A percentile compares a stretch with the other conserved stretches of the same genome.
These are phyloP conservation scores for Melanotaenia pygmaea DNA, from an alignment of 2,797 vertebrate species.

Conservation along the genomic window DNA sequence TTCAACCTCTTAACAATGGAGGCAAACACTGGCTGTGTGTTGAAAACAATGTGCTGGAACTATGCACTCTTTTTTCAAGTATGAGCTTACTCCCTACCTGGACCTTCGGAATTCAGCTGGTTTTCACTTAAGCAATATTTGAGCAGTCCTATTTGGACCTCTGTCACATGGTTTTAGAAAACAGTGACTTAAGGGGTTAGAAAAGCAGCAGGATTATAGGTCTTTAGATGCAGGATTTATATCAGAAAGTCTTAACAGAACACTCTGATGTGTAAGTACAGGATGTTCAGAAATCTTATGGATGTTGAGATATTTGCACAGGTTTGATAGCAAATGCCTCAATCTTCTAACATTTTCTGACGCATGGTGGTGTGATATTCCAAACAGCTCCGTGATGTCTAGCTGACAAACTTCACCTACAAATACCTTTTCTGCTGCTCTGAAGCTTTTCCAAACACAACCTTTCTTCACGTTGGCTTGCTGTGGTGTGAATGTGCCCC, in stretches of 20 bases:
- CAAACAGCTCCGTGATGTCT: constrained; percentile 46
- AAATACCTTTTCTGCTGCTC: constrained; percentile 4
- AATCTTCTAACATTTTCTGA: constrained; percentile 20
- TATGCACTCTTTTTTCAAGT: constrained; percentile 21
- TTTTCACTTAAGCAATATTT: constrained; percentile 21
- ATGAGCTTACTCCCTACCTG: constrained; percentile 3
- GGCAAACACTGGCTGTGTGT: not conserved
- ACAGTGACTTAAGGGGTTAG: not conserved
- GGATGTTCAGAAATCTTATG: not conserved
- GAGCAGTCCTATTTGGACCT: not conserved
- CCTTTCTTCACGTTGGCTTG: constrained; percentile 25
- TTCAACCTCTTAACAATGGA: not conserved
- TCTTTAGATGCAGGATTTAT: constrained; percentile 5
- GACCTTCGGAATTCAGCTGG: constrained; percentile 19
- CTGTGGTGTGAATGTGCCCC: constrained; percentile 24
- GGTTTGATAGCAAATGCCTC: not conserved
- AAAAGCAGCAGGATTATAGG: not conserved
- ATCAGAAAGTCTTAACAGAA: not conserved
- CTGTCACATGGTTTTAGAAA: constrained; percentile 9
- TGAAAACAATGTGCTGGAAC: constrained; percentile 6
- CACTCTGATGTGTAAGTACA: not conserved
- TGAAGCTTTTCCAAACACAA: constrained; percentile 23
- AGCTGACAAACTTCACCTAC: constrained; percentile 28
- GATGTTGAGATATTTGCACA: not conserved
- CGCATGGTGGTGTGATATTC: constrained; percentile 63